Conservation (phyloP, 2,113 vertebrate genomes). For the Dicerorhinus sumatrensis region DNA sequence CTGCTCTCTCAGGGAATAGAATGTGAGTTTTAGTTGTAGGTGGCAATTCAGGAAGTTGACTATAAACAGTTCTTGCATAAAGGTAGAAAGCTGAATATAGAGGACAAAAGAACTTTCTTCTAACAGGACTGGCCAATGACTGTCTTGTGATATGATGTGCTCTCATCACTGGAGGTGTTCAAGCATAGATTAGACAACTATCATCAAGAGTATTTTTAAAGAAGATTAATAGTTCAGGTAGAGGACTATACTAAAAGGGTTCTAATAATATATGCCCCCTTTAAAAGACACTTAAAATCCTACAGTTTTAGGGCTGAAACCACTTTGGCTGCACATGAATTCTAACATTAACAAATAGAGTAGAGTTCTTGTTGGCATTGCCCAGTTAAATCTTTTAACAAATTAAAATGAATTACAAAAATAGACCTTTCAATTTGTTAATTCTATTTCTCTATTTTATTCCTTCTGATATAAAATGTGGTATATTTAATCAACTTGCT, state of each 20-base stretch:
- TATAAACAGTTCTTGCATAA: background rate
- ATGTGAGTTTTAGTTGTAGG: background rate
- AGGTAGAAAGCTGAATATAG: background rate
- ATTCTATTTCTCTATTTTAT: background rate
- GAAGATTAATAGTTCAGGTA: background rate
- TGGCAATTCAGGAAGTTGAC: background rate
- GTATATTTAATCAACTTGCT: constrained; percentile 24
- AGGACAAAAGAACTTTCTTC: background rate
- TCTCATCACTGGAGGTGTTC: background rate
- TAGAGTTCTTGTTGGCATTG: background rate
- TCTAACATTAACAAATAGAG: background rate
- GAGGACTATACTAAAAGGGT: background rate
- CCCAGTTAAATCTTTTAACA: background rate
- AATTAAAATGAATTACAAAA: constrained; percentile 30
- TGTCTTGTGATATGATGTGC: background rate
- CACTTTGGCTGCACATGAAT: background rate
- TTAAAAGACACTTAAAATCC: background rate
- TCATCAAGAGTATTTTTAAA: background rate
- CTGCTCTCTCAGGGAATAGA: background rate
- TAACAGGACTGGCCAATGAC: too few species aligned
- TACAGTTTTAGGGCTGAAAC: background rate
- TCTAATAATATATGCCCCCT: background rate
- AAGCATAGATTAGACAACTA: background rate
- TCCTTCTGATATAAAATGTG: background rate
- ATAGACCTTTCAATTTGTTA: background rate